A percentile compares a stretch with the other conserved stretches of the same genome.
Conservation (phyloP, 2,888 invertebrate genomes). For the Pilophorus perplexus region DNA sequence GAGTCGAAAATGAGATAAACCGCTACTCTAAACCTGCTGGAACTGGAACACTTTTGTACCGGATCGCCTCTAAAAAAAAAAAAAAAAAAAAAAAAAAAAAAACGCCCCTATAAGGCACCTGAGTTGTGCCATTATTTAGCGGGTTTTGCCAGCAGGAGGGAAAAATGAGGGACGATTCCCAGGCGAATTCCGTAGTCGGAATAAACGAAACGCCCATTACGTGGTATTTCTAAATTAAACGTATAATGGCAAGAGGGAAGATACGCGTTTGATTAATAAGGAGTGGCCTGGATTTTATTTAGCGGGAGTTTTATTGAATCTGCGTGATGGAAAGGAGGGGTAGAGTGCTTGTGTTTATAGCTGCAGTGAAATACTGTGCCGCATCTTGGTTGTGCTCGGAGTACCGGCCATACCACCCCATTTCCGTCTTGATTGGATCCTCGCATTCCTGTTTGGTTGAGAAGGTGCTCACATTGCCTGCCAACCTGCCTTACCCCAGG, state of each 20-base stretch:
- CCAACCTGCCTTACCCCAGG: slow-evolving; percentile 4
- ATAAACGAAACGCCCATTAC: slow-evolving; percentile 2
- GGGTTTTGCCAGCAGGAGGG: slow-evolving; percentile 1
- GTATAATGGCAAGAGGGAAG: background rate
- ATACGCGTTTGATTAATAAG: slow-evolving; percentile 12
- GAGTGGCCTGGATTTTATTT: slow-evolving; percentile 24
- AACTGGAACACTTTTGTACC: no score
- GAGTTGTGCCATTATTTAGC: slow-evolving; percentile 13
- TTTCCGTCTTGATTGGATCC: slow-evolving; percentile 17
- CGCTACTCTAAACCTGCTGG: no score
- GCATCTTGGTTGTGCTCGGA: background rate
- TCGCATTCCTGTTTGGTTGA: slow-evolving; percentile 16
- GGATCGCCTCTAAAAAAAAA: no score
- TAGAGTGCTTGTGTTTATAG: slow-evolving; percentile 32
- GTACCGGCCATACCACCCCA: no score
- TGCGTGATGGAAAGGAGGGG: background rate
- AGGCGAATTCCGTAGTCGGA: background rate
- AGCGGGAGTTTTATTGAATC: slow-evolving; percentile 15
- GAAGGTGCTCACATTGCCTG: slow-evolving; percentile 5
- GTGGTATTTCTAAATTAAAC: slow-evolving; percentile 11
- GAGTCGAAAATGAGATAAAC: no score
- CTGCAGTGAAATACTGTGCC: slow-evolving; percentile 37
- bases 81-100: no score
- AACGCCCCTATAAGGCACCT: no score
- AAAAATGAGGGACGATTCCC: slow-evolving; percentile 7